Base-by-base conservation (phyloP, 2,888 invertebrate species). In the Pelosia muscerda region DNA sequence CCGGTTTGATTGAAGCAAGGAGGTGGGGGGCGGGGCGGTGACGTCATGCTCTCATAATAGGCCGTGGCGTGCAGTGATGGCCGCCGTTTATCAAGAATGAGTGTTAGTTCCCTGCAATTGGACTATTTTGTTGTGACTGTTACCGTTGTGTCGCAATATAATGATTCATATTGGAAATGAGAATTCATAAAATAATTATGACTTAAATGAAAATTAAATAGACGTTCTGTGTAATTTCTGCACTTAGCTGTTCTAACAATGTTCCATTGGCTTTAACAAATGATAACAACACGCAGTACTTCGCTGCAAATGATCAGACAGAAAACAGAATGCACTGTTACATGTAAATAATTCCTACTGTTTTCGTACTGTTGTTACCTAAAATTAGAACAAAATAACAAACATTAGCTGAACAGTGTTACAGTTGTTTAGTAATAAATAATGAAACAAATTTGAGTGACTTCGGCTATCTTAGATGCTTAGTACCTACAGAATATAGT, bases 1-100 rank as follows among this genome's bases (percentile, higher is more conserved):
- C 91, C 93, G 85, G 90, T 92, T 92, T 94, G 94, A 93, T 94
- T 93, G 94, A 93, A 93, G 92, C 91, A 87, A 86, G 91, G 93
- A 90, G 92, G 92, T 82, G 92, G 90, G 92, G 92, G 93, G 93
- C 93, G 94, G 94, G 94, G 94, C 94, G 89, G 93, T 95, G 95
- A 95, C 95, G 94, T 95, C 95, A 94, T 90, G 90, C 92, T 92
- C 94, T 94, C 90, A 94, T 94, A 94, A 95, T 94, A 94, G 94
- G 93, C 92, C 92, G 90, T 89, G 91, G 92, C 93, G 89, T 90
- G 90, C 95, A 94, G 92, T 92, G 93, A 95, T 95, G 95, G 95
- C 95, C 92, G 94, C 94, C 93, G 91, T 92, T 92, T 93, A 92
- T 94, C 92, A 93, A 90, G 86, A 86, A 88, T 82, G 87, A 89